Conservation (phyloP, 2,797 vertebrate genomes). For the Acanthurus lineatus region DNA sequence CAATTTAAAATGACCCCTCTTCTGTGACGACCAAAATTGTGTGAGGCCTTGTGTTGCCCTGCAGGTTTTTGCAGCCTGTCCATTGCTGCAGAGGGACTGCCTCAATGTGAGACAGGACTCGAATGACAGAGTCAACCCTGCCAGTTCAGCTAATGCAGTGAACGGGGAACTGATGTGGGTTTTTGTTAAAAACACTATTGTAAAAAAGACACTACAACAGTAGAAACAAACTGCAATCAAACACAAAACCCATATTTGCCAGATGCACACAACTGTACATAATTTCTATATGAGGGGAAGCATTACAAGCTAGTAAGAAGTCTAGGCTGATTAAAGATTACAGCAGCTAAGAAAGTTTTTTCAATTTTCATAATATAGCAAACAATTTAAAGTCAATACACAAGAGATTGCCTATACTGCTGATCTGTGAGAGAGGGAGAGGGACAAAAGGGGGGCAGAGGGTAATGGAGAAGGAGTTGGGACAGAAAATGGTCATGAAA, state of each 20-base stretch:
- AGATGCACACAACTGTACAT: neutral
- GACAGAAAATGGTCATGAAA: neutral
- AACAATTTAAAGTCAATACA: neutral
- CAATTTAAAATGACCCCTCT: conserved; percentile 7
- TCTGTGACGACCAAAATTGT: neutral
- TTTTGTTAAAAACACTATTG: neutral
- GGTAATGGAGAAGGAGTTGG: neutral
- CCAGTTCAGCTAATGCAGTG: conserved; percentile 13
- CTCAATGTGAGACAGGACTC: conserved; percentile 13
- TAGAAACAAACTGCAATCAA: neutral
- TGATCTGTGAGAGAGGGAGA: neutral
- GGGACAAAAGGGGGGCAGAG: neutral
- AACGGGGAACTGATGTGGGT: conserved; percentile 1
- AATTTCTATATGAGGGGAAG: neutral
- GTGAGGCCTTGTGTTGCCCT: conserved; percentile 1
- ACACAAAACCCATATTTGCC: neutral
- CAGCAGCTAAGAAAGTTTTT: neutral
- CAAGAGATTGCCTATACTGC: neutral
- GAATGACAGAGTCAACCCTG: conserved; percentile 26
- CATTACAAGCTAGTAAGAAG: neutral
- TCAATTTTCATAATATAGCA: neutral
- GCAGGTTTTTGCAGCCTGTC: conserved; percentile 14
- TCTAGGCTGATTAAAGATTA: neutral
- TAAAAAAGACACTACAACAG: neutral
- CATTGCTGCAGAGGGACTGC: conserved; percentile 5